Conservation (phyloP, 2,888 invertebrate species). For the Mayetiola destructor region DNA sequence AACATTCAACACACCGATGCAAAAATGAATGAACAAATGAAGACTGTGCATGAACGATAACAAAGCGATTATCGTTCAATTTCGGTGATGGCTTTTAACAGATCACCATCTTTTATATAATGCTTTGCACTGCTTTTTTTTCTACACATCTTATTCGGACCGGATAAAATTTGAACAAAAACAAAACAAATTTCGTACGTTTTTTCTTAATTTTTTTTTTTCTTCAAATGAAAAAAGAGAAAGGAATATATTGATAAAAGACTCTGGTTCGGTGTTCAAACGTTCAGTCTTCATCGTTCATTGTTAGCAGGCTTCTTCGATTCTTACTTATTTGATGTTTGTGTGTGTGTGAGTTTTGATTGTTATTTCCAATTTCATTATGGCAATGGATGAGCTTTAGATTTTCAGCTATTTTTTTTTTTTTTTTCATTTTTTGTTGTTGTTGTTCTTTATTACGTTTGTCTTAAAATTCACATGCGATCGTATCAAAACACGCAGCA, state of each 20-base stretch:
- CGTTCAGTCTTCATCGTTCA: no score
- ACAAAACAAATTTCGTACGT: no score
- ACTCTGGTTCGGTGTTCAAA: no score
- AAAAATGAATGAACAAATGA: background rate
- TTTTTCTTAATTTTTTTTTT: background rate
- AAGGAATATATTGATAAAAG: background rate
- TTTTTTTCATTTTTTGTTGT: background rate
- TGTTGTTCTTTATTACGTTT: background rate
- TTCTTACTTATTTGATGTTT: no score
- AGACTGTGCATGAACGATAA: background rate
- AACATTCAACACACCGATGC: background rate
- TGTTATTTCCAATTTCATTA: no score
- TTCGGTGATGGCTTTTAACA: constrained; percentile 5
- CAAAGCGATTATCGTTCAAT: constrained; percentile 2
- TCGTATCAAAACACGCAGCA: background rate
- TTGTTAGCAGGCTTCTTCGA: no score
- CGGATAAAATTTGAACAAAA: no score
- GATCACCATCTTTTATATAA: no score
- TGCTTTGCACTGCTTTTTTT: no score
- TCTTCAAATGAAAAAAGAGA: background rate
- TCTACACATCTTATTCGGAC: no score
- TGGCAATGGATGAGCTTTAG: background rate
- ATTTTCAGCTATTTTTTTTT: background rate
- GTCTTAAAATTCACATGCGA: background rate
- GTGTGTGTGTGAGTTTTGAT: no score